Evolutionary conservation across 2,888 invertebrate genomes (phyloP).

Genomic region (Drosophila leonis): DNA sequence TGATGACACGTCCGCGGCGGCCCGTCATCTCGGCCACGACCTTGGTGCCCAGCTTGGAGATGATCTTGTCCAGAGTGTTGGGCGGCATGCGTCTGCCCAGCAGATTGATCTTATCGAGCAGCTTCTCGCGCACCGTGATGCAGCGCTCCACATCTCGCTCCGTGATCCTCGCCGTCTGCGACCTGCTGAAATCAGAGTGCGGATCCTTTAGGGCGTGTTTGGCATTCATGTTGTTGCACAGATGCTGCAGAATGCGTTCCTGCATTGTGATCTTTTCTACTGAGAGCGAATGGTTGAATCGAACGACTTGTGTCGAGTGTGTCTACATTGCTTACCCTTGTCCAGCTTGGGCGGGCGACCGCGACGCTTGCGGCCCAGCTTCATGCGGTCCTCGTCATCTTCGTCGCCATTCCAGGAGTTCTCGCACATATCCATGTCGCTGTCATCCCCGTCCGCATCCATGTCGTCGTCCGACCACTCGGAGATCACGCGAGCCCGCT

Average conservation of each 20-base stretch:
- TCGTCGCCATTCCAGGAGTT: constrained; percentile 34
- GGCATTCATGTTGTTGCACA: constrained; percentile 81
- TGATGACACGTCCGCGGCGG: constrained; percentile 95
- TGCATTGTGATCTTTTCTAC: constrained; percentile 68
- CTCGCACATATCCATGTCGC: constrained; percentile 24
- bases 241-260: constrained; percentile 61
- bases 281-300: not conserved
- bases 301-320: not conserved
- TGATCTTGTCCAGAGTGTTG: constrained; percentile 98
- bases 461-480: constrained; percentile 64
- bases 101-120: constrained; percentile 93
- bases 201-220: constrained; percentile 86
- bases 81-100: constrained; percentile 95
- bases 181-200: constrained; percentile 86
- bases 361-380: constrained; percentile 54
- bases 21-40: constrained; percentile 99
- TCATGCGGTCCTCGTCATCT: constrained; percentile 43
- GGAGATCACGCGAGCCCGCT: constrained; percentile 36
- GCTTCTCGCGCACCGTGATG: constrained; percentile 95
- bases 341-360: constrained; percentile 78
- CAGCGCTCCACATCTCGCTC: constrained; percentile 92
- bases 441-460: constrained; percentile 85
- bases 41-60: constrained; percentile 98
- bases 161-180: constrained; percentile 33
- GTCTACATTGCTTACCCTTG: constrained; percentile 41